Conservation (phyloP, 2,113 vertebrate genomes). For the Phyllostomus hastatus region DNA sequence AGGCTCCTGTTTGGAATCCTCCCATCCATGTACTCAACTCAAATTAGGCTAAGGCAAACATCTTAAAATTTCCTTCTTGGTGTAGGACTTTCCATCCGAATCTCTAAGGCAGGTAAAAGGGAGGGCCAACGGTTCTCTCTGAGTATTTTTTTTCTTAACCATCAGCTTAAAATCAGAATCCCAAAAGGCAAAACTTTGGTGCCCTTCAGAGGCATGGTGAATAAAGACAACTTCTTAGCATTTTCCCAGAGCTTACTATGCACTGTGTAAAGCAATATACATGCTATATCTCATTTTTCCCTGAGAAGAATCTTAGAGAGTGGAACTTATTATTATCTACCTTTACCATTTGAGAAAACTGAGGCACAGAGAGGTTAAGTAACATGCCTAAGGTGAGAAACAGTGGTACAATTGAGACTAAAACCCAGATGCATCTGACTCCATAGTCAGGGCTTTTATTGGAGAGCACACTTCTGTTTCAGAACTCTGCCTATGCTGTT, state of each 20-base stretch:
- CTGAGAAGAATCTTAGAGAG: not conserved
- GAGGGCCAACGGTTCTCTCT: not conserved
- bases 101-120: not conserved
- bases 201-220: not conserved
- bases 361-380: not conserved
- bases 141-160: not conserved
- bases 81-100: not conserved
- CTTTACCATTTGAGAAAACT: not conserved
- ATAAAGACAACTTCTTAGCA: not conserved
- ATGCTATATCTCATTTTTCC: not conserved
- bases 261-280: not conserved
- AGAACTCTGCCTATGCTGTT: no score
- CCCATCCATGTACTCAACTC: not conserved
- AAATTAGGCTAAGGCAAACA: not conserved
- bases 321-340: not conserved
- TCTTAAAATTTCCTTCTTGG: not conserved
- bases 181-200: not conserved
- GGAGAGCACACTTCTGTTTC: not conserved
- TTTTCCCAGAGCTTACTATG: not conserved
- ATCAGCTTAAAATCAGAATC: not conserved
- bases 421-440: not conserved
- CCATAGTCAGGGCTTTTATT: not conserved
- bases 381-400: not conserved
- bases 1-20: not conserved
- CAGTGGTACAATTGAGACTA: not conserved